Conservation (phyloP, 1,140 invertebrate species). For the Chrysoperla carnea region DNA sequence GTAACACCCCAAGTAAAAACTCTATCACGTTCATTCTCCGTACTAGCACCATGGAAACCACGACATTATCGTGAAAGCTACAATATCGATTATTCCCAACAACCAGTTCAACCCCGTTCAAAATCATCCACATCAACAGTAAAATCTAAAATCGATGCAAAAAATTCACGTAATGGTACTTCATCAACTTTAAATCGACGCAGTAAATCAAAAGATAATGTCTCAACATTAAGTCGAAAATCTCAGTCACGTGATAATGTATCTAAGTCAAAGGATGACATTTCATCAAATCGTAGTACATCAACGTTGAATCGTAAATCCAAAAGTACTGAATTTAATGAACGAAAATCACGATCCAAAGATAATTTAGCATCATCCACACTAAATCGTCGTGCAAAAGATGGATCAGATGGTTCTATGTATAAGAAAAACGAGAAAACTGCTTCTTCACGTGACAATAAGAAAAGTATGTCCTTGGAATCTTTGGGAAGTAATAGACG, state of each 20-base stretch:
- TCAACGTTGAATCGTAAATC: constrained; percentile 11
- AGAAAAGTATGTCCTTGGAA: constrained; percentile 39
- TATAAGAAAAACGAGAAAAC: constrained; percentile 21
- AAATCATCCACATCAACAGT: constrained; percentile 13
- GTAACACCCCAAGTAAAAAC: constrained; percentile 42
- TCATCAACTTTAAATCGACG: constrained; percentile 14
- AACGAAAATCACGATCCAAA: constrained; percentile 9
- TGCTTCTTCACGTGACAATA: constrained; percentile 22
- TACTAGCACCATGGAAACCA: constrained; percentile 68
- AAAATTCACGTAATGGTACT: constrained; percentile 22
- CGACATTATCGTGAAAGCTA: constrained; percentile 48
- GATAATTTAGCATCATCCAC: constrained; percentile 6
- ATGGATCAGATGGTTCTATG: constrained; percentile 18
- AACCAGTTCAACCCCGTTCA: constrained; percentile 25
- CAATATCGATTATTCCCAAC: constrained; percentile 64
- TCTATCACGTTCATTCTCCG: constrained; percentile 64
- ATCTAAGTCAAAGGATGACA: constrained; percentile 8
- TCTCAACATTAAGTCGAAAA: constrained; percentile 18
- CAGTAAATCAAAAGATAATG: constrained; percentile 13
- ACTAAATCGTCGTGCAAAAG: constrained; percentile 5
- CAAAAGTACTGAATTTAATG: constrained; percentile 17
- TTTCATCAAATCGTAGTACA: background rate
- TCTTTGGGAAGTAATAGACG: constrained; percentile 29
- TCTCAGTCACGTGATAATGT: constrained; percentile 15
- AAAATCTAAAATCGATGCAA: constrained; percentile 22